Percentiles rank a stretch among this genome's conserved stretches.
These are phyloP conservation scores for Hyla sarda DNA, from an alignment of 2,113 vertebrate species.

Conservation along the genomic window DNA sequence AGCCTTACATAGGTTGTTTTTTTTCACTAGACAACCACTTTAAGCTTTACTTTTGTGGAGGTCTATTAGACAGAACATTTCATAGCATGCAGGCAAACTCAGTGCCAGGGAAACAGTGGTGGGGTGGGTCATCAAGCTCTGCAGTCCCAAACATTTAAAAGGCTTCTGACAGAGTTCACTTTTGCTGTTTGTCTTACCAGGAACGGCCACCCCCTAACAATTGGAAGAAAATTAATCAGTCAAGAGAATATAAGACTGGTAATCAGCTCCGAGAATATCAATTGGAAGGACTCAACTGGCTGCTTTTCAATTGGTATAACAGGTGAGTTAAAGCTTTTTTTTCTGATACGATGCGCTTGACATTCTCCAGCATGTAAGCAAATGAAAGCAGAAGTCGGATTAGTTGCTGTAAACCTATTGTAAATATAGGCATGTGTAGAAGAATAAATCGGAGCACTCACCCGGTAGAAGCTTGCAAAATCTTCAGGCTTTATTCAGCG, in stretches of 20 bases:
- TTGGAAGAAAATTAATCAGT: constrained; percentile 97
- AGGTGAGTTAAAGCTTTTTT: constrained; percentile 77
- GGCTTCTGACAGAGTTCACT: background rate
- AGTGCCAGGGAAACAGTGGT: background rate
- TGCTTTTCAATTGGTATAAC: constrained; percentile 99
- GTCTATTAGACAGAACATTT: too few relatives aligned
- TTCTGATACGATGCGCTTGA: background rate
- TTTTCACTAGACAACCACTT: too few relatives aligned
- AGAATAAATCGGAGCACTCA: too few relatives aligned
- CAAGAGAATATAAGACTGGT: constrained; percentile 93
- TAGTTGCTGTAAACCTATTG: background rate
- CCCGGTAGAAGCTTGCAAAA: too few relatives aligned
- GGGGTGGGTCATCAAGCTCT: background rate
- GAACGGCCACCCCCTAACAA: constrained; percentile 92
- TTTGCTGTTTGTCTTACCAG: constrained; percentile 68
- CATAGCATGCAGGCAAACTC: background rate
- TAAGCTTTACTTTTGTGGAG: too few relatives aligned
- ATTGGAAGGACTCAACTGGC: constrained; percentile 98
- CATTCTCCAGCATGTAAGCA: background rate
- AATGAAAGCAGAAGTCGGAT: background rate
- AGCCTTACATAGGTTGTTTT: too few relatives aligned
- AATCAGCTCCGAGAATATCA: constrained; percentile 99
- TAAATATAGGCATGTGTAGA: too few relatives aligned
- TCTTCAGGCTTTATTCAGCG: too few relatives aligned
- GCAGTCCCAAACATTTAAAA: background rate